Percentiles rank a stretch among this genome's conserved stretches.
Conservation (phyloP, 2,888 invertebrate species). For the Dyspetes luteomarginatus region DNA sequence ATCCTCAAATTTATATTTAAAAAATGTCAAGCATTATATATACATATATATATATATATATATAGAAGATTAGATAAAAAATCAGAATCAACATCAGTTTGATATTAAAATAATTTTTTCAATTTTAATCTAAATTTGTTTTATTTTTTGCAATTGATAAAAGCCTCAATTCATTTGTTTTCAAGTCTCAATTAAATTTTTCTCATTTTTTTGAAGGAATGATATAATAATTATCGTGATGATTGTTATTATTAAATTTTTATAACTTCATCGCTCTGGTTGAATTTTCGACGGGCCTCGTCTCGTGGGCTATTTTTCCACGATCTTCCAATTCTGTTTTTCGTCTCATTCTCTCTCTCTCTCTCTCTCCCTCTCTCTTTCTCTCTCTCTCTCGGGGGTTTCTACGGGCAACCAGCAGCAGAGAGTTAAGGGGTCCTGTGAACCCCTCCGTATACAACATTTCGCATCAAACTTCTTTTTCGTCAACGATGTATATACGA, state of each 20-base stretch:
- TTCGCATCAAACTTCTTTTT: slow-evolving; percentile 35
- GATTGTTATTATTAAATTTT: slow-evolving; percentile 52
- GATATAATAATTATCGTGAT: slow-evolving; percentile 49
- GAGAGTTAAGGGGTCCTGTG: slow-evolving; percentile 38
- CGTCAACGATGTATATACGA: slow-evolving; percentile 22
- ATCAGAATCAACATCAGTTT: too few species aligned
- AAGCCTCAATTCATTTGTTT: too few species aligned
- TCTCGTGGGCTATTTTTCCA: slow-evolving; percentile 9
- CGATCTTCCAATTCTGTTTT: not conserved
- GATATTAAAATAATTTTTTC: too few species aligned
- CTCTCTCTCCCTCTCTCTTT: not conserved
- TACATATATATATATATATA: too few species aligned
- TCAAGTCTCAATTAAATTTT: too few species aligned
- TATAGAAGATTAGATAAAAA: too few species aligned
- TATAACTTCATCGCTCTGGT: slow-evolving; percentile 41
- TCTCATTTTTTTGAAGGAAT: too few species aligned
- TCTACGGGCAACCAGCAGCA: slow-evolving; percentile 57
- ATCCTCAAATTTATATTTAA: too few species aligned
- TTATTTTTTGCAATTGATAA: too few species aligned
- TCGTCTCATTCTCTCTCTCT: not conserved
- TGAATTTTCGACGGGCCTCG: slow-evolving; percentile 25
- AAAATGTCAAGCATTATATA: too few species aligned
- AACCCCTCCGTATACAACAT: slow-evolving; percentile 30
- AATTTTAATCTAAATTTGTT: too few species aligned
- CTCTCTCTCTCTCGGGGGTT: slow-evolving; percentile 30